phyloP scores from a whole-genome alignment of 2,888 invertebrate genomes.

The Philereme transversata region DNA sequence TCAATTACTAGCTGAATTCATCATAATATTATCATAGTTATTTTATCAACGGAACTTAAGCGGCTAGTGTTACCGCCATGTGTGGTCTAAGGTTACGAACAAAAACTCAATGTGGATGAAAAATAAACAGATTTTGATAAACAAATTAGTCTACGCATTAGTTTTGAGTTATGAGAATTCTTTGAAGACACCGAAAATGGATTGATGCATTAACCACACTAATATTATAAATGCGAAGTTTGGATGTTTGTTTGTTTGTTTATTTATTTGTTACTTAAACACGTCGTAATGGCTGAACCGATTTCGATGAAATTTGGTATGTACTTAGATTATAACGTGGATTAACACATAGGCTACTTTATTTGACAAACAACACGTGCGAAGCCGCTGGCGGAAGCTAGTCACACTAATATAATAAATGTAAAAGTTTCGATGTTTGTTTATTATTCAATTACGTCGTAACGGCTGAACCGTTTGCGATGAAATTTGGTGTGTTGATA shows the following conservation, averaged over 20 bases:
- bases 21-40: slow-evolving; percentile 1
- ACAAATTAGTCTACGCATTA: slow-evolving; percentile 28
- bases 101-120: slow-evolving; percentile 22
- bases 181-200: slow-evolving; percentile 24
- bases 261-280: no score
- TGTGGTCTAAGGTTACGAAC: slow-evolving; percentile 31
- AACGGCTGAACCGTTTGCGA: background rate
- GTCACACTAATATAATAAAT: no score
- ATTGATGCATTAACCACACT: background rate
- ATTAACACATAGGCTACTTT: no score
- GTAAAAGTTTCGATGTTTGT: no score
- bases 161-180: slow-evolving; percentile 18
- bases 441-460: no score
- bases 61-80: slow-evolving; percentile 30
- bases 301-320: background rate
- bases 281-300: no score
- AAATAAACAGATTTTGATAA: slow-evolving; percentile 30
- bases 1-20: slow-evolving; percentile 1
- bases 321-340: no score
- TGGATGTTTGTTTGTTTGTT: no score
- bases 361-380: no score
- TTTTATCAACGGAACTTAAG: slow-evolving; percentile 6
- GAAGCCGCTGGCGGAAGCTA: no score
- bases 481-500: no score
- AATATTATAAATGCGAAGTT: no score